A percentile compares a stretch with the other conserved stretches of the same genome.
phyloP scores from a whole-genome alignment of 2,113 vertebrate species.

The Pogona vitticeps region DNA sequence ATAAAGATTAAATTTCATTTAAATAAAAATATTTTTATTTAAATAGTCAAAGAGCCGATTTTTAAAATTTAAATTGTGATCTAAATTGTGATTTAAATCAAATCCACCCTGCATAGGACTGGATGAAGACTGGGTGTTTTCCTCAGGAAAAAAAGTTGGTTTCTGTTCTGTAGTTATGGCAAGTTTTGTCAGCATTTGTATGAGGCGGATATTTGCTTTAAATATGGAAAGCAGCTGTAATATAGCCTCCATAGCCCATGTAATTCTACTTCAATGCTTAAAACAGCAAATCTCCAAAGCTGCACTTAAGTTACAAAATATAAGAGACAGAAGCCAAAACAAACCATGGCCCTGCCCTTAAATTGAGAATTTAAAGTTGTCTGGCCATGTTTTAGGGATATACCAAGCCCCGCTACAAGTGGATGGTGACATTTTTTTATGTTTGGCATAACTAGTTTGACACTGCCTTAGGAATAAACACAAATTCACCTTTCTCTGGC shows the following conservation, averaged over 20 bases:
- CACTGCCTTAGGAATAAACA: not conserved
- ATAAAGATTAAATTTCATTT: too few species aligned
- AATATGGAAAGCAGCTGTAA: not conserved
- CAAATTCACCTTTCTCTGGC: not conserved
- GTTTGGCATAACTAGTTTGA: not conserved
- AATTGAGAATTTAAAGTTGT: not conserved
- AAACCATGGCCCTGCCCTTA: not conserved
- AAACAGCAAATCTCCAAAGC: not conserved
- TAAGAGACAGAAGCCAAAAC: not conserved
- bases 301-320: not conserved
- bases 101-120: too few species aligned
- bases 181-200: too few species aligned
- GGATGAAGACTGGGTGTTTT: too few species aligned
- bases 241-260: not conserved
- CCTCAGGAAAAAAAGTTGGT: too few species aligned
- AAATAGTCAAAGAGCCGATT: too few species aligned
- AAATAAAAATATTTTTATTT: too few species aligned
- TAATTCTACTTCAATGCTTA: not conserved
- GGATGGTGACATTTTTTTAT: not conserved
- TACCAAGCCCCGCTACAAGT: not conserved
- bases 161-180: too few species aligned
- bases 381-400: not conserved
- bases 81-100: too few species aligned
- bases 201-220: not conserved
- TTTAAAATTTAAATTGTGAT: too few species aligned